phyloP scores from a whole-genome alignment of 92 coral and sea anemone species.

The Epizoanthus fatuus region DNA sequence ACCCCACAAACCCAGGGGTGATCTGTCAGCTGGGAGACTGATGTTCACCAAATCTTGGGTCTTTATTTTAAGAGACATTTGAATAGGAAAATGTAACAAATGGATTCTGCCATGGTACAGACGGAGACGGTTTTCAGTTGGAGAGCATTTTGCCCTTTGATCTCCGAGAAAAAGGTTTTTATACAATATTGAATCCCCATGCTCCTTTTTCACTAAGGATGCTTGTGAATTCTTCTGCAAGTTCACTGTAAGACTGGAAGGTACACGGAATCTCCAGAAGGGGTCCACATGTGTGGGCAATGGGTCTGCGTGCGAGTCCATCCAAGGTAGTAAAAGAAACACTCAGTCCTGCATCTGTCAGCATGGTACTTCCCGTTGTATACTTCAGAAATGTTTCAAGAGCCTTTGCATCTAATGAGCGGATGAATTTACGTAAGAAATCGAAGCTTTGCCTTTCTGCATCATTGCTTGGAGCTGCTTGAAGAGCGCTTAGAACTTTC shows the following conservation, averaged over 20 bases:
- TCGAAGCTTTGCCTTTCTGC: not conserved
- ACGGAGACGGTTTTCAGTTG: too few relatives aligned
- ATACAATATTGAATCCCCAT: constrained; percentile 55
- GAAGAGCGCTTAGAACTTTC: constrained; percentile 15
- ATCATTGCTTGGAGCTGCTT: not conserved
- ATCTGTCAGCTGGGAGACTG: too few relatives aligned
- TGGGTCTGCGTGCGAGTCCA: constrained; percentile 49
- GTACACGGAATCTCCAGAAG: constrained; percentile 60
- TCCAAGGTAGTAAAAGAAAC: constrained; percentile 28
- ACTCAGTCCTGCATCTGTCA: not conserved
- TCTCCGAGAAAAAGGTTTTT: not conserved
- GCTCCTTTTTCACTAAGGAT: constrained; percentile 46
- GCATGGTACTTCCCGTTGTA: constrained; percentile 13
- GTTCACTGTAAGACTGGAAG: constrained; percentile 51
- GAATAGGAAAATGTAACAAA: too few relatives aligned
- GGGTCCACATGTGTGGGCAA: constrained; percentile 71
- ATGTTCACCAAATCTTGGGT: too few relatives aligned
- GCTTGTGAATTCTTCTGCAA: constrained; percentile 58
- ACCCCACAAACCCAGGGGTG: too few relatives aligned
- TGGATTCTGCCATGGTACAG: too few relatives aligned
- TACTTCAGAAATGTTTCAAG: constrained; percentile 6
- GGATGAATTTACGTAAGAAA: not conserved
- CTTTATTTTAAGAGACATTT: too few relatives aligned
- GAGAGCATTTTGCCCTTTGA: too few relatives aligned
- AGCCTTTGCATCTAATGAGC: constrained; percentile 3